phyloP scores from a whole-genome alignment of 2,113 vertebrate genomes.

The Xenopus laevis region DNA sequence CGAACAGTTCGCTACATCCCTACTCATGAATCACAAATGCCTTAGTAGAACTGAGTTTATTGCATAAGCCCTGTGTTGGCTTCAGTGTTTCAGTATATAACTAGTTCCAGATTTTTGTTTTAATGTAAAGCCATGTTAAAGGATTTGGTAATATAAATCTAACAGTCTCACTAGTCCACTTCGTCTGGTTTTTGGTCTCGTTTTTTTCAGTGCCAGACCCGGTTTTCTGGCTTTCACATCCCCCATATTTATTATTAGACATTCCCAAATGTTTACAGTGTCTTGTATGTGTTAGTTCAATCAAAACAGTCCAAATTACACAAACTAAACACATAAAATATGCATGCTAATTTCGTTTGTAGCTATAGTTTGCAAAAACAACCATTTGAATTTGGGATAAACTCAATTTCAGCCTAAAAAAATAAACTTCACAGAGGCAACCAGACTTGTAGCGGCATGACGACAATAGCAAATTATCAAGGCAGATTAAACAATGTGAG shows the following conservation, averaged over 20 bases:
- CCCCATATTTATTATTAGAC: constrained; percentile 44
- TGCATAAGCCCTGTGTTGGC: constrained; percentile 23
- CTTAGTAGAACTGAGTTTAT: constrained; percentile 31
- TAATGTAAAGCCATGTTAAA: constrained; percentile 20
- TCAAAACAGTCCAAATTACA: constrained; percentile 45
- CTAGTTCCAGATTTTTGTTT: constrained; percentile 27
- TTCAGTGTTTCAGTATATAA: constrained; percentile 33
- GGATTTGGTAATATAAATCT: constrained; percentile 26
- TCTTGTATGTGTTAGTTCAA: constrained; percentile 42
- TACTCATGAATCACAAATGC: constrained; percentile 30
- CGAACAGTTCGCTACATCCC: too few species aligned
- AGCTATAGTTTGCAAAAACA: constrained; percentile 44
- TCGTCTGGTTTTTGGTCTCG: neutral
- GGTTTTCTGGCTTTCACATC: constrained; percentile 14
- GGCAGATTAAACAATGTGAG: neutral
- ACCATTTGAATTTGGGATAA: constrained; percentile 44
- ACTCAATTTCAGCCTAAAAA: constrained; percentile 37
- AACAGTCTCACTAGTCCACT: constrained; percentile 4
- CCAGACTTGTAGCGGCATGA: constrained; percentile 31
- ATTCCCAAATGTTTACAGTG: constrained; percentile 38
- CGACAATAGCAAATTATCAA: constrained; percentile 13
- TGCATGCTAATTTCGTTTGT: constrained; percentile 47
- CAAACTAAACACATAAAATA: constrained; percentile 44
- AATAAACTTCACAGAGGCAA: constrained; percentile 25
- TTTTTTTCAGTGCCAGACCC: neutral